Base-by-base conservation (phyloP, 2,113 vertebrate species). In the Dascyllus trimaculatus region DNA sequence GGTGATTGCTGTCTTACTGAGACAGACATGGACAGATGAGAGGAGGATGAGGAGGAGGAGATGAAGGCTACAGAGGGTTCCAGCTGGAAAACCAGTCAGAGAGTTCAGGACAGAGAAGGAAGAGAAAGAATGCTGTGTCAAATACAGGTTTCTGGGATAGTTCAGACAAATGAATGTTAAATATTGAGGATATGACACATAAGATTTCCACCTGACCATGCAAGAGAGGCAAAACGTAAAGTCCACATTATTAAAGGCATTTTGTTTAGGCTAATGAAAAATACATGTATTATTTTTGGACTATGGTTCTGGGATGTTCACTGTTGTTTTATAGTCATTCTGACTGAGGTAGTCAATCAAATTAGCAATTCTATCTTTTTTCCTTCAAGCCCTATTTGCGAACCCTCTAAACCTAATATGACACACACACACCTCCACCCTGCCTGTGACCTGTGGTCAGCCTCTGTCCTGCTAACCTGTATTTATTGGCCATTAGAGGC, bases 391-490 rank as follows among this genome's bases (percentile, higher is more conserved):
- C 10, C 29, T 9, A 0, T 66, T 58, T 71, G 25, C 78, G 32
- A 65, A 72, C 11, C 14, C 11, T 43, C 40, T 43, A 15, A 43
- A 43, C 13, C 40, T 8, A 14, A 40, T 26, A 11, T 0, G 1
- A 22, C 51, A 29, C 21, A 62, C 21, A 62, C 81, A 68, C 80
- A 78, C 72, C 65, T 75, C 65, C 66, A 70, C 54, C 26, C 76
- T 32, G 61, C 82, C 77, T 26, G 59, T 85, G 88, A 91, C 91
- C 91, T 76, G 70, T 29, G 71, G 71, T 29, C 87, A 90, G 92
- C 89, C 92, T 86, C 81, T 89, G 84, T 89, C 88, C 88, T 77
- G 86, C 84, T 91, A 91, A 91, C 87, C 81, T 88, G 84, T 87
- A 88, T 92, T 89, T 90, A 92, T 87, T 81, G 84, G 67, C 75